Evolutionary conservation across 1,140 invertebrate genomes (phyloP), one percentile per base, ranked within the genome.

Genomic region (Orius insidiosus): DNA sequence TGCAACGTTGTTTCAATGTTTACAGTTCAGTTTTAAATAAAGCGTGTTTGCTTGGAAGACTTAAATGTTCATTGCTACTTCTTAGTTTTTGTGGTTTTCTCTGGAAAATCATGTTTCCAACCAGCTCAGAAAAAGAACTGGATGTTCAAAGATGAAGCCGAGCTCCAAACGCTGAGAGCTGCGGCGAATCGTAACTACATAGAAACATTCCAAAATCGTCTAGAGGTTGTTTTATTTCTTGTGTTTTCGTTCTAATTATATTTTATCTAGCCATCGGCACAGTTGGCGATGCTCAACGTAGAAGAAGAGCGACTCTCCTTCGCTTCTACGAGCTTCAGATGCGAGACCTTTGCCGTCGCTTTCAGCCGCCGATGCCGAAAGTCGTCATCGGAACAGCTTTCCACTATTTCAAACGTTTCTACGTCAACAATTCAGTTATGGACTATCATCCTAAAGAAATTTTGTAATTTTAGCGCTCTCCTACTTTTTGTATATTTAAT

Each of bases 371-470:
- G 0, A 94, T 98, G 87, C 89, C 89, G 3, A 79, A 78, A 63
- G 78, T 77, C 58, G 89, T 94, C 0, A 70, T 87, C 31, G 92
- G 89, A 18, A 96, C 89, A 3, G 82, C 93, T 1, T 80, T 96
- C 53, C 81, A 93, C 57, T 98, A 96, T 59, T 96, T 98, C 57
- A 98, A 98, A 67, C 68, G 95, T 32, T 97, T 98, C 63, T 98
- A 95, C 61, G 66, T 98, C 0, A 74, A 84, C 55, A 93, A 96
- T 64, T 95, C 92, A 1, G 77, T 90, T 0, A 97, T 98, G 93
- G 88, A 98, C 62, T 95, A 83, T 67, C 92, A 96, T 63, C 94
- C 94, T 0, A 96, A 96, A 67, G 89, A 98, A 68, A 95, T 98
- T 54, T 68, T 95, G 72, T 82, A 67, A n/a, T n/a, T n/a, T n/a